These are phyloP conservation scores for Cyclina sinensis DNA, from an alignment of 1,140 invertebrate genomes.

Conservation along the genomic window DNA sequence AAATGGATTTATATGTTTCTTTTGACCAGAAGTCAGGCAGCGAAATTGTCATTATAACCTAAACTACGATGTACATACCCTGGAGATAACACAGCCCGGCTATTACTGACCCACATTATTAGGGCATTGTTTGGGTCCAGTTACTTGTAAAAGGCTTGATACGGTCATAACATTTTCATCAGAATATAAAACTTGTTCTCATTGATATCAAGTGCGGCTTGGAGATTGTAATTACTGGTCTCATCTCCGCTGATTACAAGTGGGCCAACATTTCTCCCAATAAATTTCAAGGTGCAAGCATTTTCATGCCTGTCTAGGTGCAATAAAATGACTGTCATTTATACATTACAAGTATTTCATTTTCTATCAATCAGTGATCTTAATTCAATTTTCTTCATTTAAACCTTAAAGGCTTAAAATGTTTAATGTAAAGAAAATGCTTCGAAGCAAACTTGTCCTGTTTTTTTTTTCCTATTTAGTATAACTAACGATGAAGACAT, in stretches of 20 bases:
- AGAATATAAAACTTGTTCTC: slow-evolving; percentile 24
- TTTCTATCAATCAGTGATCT: too few species aligned
- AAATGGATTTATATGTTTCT: slow-evolving; percentile 31
- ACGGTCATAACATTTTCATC: slow-evolving; percentile 31
- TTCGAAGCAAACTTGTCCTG: too few species aligned
- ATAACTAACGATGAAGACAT: too few species aligned
- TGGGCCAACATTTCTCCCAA: background rate
- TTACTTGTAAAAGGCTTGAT: slow-evolving; percentile 19
- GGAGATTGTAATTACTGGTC: slow-evolving; percentile 12
- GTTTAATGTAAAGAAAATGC: too few species aligned
- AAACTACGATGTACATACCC: slow-evolving; percentile 21
- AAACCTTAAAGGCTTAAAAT: too few species aligned
- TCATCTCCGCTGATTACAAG: slow-evolving; percentile 11
- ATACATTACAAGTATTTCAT: background rate
- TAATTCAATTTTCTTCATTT: too few species aligned
- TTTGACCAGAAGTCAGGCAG: slow-evolving; percentile 32
- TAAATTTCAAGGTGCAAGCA: background rate
- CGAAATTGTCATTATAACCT: slow-evolving; percentile 17
- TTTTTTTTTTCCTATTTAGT: too few species aligned
- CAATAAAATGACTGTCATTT: background rate
- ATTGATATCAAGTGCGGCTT: background rate
- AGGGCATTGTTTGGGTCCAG: slow-evolving; percentile 12
- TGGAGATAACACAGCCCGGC: background rate
- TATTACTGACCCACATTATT: slow-evolving; percentile 14
- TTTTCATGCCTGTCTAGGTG: background rate